Conservation (phyloP, 2,113 vertebrate species). For the Lophochroa leadbeateri region DNA sequence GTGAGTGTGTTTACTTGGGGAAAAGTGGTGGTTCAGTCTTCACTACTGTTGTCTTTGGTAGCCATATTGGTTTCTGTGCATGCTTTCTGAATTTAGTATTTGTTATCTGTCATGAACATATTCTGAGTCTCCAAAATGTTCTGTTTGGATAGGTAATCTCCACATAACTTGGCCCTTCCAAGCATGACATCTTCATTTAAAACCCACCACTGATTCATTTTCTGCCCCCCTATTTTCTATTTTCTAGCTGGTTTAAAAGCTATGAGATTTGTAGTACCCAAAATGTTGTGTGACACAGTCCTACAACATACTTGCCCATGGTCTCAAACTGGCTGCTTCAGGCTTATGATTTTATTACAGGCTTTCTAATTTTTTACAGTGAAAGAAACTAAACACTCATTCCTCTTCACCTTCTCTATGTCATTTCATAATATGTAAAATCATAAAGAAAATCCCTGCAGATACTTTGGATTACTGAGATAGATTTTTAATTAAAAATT, state of each 20-base stretch:
- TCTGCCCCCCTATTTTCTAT: not conserved
- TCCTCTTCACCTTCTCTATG: not conserved
- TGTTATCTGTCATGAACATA: not conserved
- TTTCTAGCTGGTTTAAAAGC: not conserved
- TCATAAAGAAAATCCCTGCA: not conserved
- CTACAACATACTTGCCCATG: fast-evolving
- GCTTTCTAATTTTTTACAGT: not conserved
- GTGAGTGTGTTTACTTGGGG: not conserved
- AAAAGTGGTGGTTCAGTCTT: not conserved
- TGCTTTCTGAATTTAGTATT: not conserved
- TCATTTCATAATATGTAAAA: not conserved
- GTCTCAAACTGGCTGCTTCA: not conserved
- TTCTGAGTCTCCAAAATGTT: not conserved
- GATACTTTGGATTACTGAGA: not conserved
- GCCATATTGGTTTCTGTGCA: not conserved
- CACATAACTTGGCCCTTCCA: not conserved
- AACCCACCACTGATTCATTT: not conserved
- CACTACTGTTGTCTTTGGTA: not conserved
- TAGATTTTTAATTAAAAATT: not conserved
- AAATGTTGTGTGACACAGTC: not conserved
- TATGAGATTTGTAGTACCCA: not conserved
- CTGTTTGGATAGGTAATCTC: not conserved
- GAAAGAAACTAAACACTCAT: not conserved
- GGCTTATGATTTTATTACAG: not conserved
- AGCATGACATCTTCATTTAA: not conserved